Evolutionary conservation across 2,113 vertebrate genomes (phyloP).

Genomic region (Hypomesus transpacificus): DNA sequence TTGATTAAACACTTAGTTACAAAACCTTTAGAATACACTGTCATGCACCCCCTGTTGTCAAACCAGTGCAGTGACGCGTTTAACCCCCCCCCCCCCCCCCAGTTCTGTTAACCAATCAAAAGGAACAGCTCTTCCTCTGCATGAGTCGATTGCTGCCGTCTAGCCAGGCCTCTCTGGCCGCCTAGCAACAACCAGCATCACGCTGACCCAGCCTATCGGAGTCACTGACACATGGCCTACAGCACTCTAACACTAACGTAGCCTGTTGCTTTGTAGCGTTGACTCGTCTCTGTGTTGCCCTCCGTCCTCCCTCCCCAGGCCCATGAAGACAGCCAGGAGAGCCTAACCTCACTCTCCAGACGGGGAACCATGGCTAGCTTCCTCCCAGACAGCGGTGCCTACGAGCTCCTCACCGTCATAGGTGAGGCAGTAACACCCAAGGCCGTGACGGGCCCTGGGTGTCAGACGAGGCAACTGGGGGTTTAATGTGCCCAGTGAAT

Average conservation of each 20-base stretch:
- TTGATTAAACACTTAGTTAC: constrained; percentile 29
- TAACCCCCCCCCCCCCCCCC: too few species aligned
- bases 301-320: constrained; percentile 64
- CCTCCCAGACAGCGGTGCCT: constrained; percentile 84
- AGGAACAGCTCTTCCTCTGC: too few species aligned
- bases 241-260: not conserved
- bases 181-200: constrained; percentile 3
- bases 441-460: not conserved
- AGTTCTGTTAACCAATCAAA: too few species aligned
- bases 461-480: not conserved
- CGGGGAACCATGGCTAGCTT: constrained; percentile 89
- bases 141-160: not conserved
- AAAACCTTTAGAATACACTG: constrained; percentile 40
- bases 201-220: constrained; percentile 2
- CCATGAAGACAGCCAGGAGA: constrained; percentile 93
- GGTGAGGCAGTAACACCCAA: constrained; percentile 68
- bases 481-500: not conserved
- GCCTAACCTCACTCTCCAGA: constrained; percentile 81
- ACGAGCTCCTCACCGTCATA: constrained; percentile 85
- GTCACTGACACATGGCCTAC: constrained; percentile 17
- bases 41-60: not conserved
- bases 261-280: not conserved
- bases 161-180: not conserved
- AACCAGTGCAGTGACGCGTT: not conserved
- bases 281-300: not conserved